Conservation (phyloP, 2,888 invertebrate species). For the Polyommatus icarus region DNA sequence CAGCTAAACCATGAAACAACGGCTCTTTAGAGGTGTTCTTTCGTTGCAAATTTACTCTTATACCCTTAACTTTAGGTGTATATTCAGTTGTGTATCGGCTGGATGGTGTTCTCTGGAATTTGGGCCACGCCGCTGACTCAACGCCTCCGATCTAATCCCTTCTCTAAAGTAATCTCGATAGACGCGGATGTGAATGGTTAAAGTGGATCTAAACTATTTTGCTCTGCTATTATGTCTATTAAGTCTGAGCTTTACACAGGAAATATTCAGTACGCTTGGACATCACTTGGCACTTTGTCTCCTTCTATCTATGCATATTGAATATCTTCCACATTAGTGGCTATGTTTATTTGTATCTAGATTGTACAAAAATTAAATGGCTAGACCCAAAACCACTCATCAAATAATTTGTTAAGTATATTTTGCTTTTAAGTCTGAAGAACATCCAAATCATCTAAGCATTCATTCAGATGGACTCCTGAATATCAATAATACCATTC, state of each 20-base stretch:
- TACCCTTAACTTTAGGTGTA: slow-evolving; percentile 46
- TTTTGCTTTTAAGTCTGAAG: no score
- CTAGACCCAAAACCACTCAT: no score
- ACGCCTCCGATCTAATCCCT: slow-evolving; percentile 68
- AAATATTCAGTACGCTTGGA: not conserved
- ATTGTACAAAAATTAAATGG: no score
- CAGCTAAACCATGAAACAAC: slow-evolving; percentile 61
- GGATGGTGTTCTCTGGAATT: slow-evolving; percentile 75
- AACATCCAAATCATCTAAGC: no score
- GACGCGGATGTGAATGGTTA: slow-evolving; percentile 50
- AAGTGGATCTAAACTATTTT: slow-evolving; percentile 29
- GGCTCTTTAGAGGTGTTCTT: slow-evolving; percentile 51
- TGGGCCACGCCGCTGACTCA: slow-evolving; percentile 77
- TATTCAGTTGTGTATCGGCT: slow-evolving; percentile 53
- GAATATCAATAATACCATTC: no score
- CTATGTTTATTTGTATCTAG: no score
- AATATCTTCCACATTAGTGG: no score
- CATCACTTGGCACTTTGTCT: not conserved
- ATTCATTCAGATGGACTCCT: no score
- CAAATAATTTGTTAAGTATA: no score
- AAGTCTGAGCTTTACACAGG: not conserved
- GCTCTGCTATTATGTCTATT: not conserved
- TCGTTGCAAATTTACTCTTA: slow-evolving; percentile 50
- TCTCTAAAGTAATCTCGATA: slow-evolving; percentile 60
- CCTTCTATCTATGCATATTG: not conserved